A percentile compares a stretch with the other conserved stretches of the same genome.
Conservation (phyloP, 1,140 invertebrate species). For the Apis florea region DNA sequence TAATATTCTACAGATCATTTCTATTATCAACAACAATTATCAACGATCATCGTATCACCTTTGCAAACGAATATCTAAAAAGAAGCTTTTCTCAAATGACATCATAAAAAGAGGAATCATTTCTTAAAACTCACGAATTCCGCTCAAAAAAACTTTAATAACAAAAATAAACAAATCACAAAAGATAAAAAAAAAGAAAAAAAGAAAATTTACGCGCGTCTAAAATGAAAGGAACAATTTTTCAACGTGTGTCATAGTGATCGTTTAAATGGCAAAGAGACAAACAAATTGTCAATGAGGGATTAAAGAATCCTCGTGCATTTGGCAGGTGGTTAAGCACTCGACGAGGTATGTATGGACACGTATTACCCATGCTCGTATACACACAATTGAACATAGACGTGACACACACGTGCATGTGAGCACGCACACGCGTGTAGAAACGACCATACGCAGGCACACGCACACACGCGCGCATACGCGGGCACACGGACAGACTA, state of each 20-base stretch:
- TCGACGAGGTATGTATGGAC: conserved; percentile 28
- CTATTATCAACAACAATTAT: neutral
- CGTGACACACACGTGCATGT: neutral
- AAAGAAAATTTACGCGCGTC: neutral
- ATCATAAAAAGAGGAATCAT: neutral
- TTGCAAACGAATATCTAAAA: neutral
- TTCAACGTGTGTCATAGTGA: neutral
- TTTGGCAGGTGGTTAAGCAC: conserved; percentile 65
- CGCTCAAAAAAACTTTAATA: neutral
- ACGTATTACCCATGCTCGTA: conserved; percentile 1
- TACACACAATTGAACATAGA: neutral
- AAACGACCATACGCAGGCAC: neutral
- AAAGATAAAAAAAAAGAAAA: neutral
- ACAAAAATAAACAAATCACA: no score
- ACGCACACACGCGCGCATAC: neutral
- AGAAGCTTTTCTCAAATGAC: neutral
- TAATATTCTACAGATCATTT: no score
- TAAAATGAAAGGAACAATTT: neutral
- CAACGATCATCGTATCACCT: no score
- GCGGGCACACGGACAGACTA: neutral
- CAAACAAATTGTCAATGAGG: conserved; percentile 50
- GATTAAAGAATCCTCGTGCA: conserved; percentile 53
- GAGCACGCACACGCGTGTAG: neutral
- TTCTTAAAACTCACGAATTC: no score
- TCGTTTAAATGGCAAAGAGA: conserved; percentile 26